phyloP scores from a whole-genome alignment of 2,797 vertebrate genomes.

The Poecilia wingei region DNA sequence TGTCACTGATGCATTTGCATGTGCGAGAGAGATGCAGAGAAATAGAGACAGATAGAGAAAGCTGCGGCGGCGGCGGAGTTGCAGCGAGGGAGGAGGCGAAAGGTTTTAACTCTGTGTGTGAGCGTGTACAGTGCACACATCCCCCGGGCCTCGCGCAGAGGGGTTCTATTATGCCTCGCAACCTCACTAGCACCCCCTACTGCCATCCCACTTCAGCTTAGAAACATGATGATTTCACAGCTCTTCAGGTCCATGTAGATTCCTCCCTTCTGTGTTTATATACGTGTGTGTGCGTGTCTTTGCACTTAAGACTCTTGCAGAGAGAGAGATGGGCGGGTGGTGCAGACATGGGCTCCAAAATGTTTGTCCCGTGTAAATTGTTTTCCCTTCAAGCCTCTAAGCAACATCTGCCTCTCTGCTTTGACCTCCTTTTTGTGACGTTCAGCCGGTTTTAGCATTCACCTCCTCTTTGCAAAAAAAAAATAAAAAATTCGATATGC shows the following conservation, averaged over 20 bases:
- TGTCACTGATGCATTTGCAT: slow-evolving; percentile 17
- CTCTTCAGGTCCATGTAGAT: slow-evolving; percentile 22
- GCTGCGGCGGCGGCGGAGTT: neutral
- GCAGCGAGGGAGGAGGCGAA: neutral
- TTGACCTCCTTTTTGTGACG: slow-evolving; percentile 3
- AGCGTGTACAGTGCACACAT: slow-evolving; percentile 9
- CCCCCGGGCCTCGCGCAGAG: slow-evolving; percentile 33
- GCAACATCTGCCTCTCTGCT: slow-evolving; percentile 5
- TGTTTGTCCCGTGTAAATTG: slow-evolving; percentile 50
- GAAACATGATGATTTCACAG: slow-evolving; percentile 47
- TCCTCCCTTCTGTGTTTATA: neutral
- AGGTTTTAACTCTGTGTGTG: slow-evolving; percentile 16
- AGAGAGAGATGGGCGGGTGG: slow-evolving; percentile 18
- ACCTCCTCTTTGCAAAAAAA: slow-evolving; percentile 27
- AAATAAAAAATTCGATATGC: slow-evolving; percentile 12
- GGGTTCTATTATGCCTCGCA: slow-evolving; percentile 49
- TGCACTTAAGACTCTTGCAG: slow-evolving; percentile 15
- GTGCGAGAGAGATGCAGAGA: neutral
- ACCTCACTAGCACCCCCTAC: slow-evolving; percentile 71
- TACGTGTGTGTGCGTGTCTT: slow-evolving; percentile 13
- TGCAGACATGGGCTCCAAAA: slow-evolving; percentile 42
- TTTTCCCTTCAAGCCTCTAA: slow-evolving; percentile 40
- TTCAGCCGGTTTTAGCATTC: slow-evolving; percentile 6
- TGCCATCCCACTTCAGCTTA: slow-evolving; percentile 46
- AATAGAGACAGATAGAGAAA: slow-evolving; percentile 4